Evolutionary conservation across 2,888 invertebrate genomes (phyloP), one percentile per base, ranked within the genome.

Genomic region (Muschampia plurimacula): DNA sequence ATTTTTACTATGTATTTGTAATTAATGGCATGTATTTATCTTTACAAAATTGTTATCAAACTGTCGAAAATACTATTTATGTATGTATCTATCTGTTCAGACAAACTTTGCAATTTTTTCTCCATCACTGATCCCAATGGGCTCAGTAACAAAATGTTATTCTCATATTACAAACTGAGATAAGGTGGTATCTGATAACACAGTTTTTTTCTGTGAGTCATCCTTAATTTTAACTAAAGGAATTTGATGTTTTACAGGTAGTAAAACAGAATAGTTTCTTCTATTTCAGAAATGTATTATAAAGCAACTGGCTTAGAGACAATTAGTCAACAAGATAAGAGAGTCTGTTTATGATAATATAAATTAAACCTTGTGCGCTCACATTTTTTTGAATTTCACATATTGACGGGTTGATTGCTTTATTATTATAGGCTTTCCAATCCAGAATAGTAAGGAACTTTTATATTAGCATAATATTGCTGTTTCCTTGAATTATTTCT

Each of bases 161-260:
- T 85, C 84, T 90, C 87, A 79, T 85, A 83, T 89, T 90, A 89
- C 89, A 86, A 81, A 46, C 75, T 80, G 76, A 83, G 86, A 87
- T 86, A 89, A 86, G 78, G 76, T 77, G 80, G 81, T 81, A 77
- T 71, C 74, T 83, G 85, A 86, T 86, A 84, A 80, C 74, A 78
- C 75, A 73, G 71, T 55, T 78, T 80, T 82, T 82, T 77, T 74
- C 67, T 76, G 74, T 79, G 78, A 79, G 75, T 80, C 80, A 78
- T 68, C 67, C 71, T 72, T 76, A 75, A 36, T 36, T 32, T 60
- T 28, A 32, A 75, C 49, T 60, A 67, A 66, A 71, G 52, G 66
- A 67, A 66, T 71, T 65, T 32, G 13, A 9, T 67, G 71, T 66
- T 66, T 8, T 59, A 67, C 66, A 71, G 66, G 66, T 72, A 67